Conservation (phyloP, 2,888 invertebrate species). For the Tortricodes alternella region DNA sequence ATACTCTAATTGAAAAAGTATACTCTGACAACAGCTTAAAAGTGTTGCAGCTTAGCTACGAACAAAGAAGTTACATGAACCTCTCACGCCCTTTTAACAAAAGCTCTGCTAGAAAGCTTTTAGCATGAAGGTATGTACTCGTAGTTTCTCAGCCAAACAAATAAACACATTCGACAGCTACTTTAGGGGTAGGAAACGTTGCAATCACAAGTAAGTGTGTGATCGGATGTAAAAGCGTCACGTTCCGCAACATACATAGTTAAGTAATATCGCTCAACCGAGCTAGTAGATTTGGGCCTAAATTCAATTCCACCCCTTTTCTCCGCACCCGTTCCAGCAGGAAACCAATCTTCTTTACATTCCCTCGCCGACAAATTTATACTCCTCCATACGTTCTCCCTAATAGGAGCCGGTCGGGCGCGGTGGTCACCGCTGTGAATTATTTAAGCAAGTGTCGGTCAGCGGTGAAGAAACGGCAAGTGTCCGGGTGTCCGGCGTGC, state of each 20-base stretch:
- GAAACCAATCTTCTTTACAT: constrained; percentile 81
- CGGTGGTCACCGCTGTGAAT: constrained; percentile 54
- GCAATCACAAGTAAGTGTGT: constrained; percentile 56
- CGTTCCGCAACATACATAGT: constrained; percentile 57
- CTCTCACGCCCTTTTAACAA: neutral
- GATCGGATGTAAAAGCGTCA: constrained; percentile 61
- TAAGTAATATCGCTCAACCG: constrained; percentile 71
- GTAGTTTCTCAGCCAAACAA: neutral
- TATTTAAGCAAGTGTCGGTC: constrained; percentile 62
- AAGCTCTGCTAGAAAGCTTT: neutral
- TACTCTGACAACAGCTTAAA: constrained; percentile 74
- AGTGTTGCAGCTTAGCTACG: constrained; percentile 48
- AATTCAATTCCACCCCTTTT: constrained; percentile 79
- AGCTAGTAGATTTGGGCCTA: constrained; percentile 72
- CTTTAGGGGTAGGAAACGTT: constrained; percentile 7
- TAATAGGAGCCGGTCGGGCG: constrained; percentile 53
- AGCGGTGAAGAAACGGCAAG: constrained; percentile 67
- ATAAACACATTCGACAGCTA: neutral
- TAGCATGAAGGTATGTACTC: neutral
- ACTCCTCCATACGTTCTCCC: constrained; percentile 73
- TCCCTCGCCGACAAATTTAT: constrained; percentile 80
- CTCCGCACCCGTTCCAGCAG: constrained; percentile 66
- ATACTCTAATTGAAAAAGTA: constrained; percentile 82
- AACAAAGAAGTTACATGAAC: constrained; percentile 6
- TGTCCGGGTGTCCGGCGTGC: constrained; percentile 44